Percentiles rank a stretch among this genome's conserved stretches.
phyloP scores from a whole-genome alignment of 37 sponge, comb jelly and placozoan species.

The Eunapius fragilis region DNA sequence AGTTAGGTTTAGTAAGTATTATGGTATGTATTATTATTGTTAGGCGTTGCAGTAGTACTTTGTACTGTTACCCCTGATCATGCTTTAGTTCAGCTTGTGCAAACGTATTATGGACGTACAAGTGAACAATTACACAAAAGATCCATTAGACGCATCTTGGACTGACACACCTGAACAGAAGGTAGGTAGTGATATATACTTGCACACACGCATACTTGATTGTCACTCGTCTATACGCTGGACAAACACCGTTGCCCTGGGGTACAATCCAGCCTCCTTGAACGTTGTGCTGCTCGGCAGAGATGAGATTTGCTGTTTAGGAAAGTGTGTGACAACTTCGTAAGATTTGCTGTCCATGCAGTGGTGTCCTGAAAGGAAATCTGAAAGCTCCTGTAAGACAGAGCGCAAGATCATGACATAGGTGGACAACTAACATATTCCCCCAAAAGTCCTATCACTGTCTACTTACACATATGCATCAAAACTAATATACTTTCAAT shows the following conservation, averaged over 20 bases:
- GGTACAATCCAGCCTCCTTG: conserved; percentile 67
- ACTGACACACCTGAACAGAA: background rate
- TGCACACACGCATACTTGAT: background rate
- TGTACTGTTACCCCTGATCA: no score
- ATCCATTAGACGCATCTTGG: background rate
- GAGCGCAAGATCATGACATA: background rate
- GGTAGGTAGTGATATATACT: background rate
- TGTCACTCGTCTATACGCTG: conserved; percentile 32
- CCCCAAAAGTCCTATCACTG: no score
- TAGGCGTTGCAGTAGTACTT: no score
- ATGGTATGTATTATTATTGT: no score
- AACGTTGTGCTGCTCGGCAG: conserved; percentile 40
- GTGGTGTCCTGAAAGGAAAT: conserved; percentile 4
- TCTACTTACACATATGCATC: no score
- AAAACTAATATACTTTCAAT: no score
- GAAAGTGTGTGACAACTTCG: conserved; percentile 82
- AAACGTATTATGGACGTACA: no score
- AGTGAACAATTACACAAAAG: background rate
- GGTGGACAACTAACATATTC: no score
- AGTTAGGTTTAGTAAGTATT: no score
- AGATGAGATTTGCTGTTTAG: conserved; percentile 40
- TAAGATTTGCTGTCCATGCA: conserved; percentile 45
- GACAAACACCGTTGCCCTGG: conserved; percentile 75
- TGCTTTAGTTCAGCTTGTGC: no score
- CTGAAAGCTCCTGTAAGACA: conserved; percentile 54